Base-by-base conservation (phyloP, 2,888 invertebrate species). In the Lasioglossum morio region DNA sequence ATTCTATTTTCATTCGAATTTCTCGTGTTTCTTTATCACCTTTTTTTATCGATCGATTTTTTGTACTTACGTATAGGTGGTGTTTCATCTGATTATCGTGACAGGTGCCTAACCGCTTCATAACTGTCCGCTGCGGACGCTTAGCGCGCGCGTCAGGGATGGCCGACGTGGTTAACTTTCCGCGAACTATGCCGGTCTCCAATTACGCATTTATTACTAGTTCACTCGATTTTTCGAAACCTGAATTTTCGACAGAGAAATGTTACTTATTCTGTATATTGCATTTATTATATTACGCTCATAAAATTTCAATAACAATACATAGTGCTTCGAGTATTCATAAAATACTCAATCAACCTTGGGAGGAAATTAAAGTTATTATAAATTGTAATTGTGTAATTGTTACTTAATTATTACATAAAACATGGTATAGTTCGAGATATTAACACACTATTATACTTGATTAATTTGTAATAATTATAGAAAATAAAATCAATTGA, bases 41-140 rank as follows among this genome's bases (percentile, higher is more conserved):
- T 69, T 69, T 69, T 69, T 69, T 69, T 69, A 37, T 69, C 23
- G 63, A 19, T 63, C 37, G 37, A 37, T 37, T 37, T 23, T 30
- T 63, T 30, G 30, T 63, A 63, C 79, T 73, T 80, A 27, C 73
- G 74, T 75, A 81, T 77, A 84, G 82, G 77, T 89, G 84, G 76
- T 79, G 84, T 53, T 86, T 82, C 80, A 79, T 82, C 72, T 69
- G 77, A 81, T 79, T 84, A 86, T 63, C 81, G 80, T 73, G 74
- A 82, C 78, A 85, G 74, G 77, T 46, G 82, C 81, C 79, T 87
- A 85, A 86, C 48, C 76, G 82, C 77, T 86, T 80, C 79, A 72
- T 80, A 77, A 69, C 76, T 79, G 70, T 70, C 86, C 73, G 48
- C 34, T 75, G 63, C 83, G 82, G 77, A 77, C 27, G 46, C 72